Conservation (phyloP, 2,888 invertebrate species). For the Pherbina coryleti region DNA sequence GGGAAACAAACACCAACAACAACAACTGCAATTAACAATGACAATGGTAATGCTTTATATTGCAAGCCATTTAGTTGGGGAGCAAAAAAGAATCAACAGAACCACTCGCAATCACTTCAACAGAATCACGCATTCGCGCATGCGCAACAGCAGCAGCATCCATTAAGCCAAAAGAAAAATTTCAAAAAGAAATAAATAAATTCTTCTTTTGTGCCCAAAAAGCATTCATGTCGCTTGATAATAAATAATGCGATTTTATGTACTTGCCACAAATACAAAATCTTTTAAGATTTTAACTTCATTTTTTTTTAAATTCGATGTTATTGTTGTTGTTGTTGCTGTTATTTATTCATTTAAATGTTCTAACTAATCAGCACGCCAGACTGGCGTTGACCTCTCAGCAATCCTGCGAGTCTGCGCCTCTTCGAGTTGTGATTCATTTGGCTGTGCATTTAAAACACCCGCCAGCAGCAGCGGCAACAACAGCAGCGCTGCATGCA, state of each 20-base stretch:
- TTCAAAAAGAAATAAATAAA: neutral
- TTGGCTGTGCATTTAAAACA: neutral
- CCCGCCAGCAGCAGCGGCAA: neutral
- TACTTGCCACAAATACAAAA: neutral
- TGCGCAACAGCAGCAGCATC: neutral
- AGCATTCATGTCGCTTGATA: slow-evolving; percentile 7
- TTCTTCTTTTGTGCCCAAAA: neutral
- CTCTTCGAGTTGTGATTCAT: slow-evolving; percentile 1
- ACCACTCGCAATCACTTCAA: slow-evolving; percentile 6
- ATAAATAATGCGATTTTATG: slow-evolving; percentile 25
- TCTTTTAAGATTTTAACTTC: neutral
- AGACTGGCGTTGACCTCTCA: slow-evolving; percentile 44
- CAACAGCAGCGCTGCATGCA: neutral
- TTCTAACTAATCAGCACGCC: slow-evolving; percentile 39
- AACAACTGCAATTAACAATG: neutral
- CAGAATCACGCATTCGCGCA: neutral
- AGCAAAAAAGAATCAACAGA: slow-evolving; percentile 6
- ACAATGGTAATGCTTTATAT: neutral
- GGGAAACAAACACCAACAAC: slow-evolving; percentile 2
- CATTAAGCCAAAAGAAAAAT: neutral
- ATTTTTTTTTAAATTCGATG: neutral
- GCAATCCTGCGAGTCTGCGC: neutral
- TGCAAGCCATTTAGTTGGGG: neutral
- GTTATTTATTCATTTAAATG: slow-evolving; percentile 24
- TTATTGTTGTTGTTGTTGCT: neutral